phyloP scores from a whole-genome alignment of 2,888 invertebrate species.

The Ormyrus nitidulus region DNA sequence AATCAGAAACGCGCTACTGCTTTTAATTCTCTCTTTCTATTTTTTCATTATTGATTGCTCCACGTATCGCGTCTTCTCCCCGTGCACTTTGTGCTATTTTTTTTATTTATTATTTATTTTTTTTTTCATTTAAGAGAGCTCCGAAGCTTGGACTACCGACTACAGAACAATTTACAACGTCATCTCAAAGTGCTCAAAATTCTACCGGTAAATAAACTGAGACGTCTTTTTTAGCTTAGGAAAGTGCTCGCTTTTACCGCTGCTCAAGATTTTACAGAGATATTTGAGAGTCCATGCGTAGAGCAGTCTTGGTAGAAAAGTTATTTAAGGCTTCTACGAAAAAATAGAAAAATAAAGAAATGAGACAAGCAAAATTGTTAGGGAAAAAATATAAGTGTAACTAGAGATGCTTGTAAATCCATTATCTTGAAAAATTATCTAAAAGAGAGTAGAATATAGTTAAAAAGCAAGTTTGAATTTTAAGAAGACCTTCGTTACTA shows the following conservation, averaged over 20 bases:
- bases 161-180: not conserved
- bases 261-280: not conserved
- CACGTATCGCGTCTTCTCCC: slow-evolving; percentile 61
- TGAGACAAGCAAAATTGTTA: slow-evolving; percentile 10
- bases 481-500: slow-evolving; percentile 2
- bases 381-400: slow-evolving; percentile 33
- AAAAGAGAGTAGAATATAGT: slow-evolving; percentile 18
- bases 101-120: slow-evolving; percentile 1
- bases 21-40: slow-evolving; percentile 24
- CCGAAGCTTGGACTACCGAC: slow-evolving; percentile 29
- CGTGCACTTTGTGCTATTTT: slow-evolving; percentile 38
- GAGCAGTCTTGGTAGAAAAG: slow-evolving; percentile 31
- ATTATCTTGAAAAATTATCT: slow-evolving; percentile 31
- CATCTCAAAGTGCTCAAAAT: not conserved
- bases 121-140: slow-evolving; percentile 39
- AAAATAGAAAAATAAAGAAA: slow-evolving; percentile 29
- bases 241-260: no score
- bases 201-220: no score
- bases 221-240: no score
- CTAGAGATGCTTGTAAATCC: slow-evolving; percentile 30
- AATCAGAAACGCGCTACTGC: slow-evolving; percentile 14
- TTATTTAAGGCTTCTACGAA: slow-evolving; percentile 10
- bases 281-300: slow-evolving; percentile 23
- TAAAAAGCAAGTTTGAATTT: slow-evolving; percentile 5
- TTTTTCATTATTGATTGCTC: slow-evolving; percentile 48